Evolutionary conservation across 1,140 invertebrate species (phyloP).

Genomic region (Luehdorfia chinensis): DNA sequence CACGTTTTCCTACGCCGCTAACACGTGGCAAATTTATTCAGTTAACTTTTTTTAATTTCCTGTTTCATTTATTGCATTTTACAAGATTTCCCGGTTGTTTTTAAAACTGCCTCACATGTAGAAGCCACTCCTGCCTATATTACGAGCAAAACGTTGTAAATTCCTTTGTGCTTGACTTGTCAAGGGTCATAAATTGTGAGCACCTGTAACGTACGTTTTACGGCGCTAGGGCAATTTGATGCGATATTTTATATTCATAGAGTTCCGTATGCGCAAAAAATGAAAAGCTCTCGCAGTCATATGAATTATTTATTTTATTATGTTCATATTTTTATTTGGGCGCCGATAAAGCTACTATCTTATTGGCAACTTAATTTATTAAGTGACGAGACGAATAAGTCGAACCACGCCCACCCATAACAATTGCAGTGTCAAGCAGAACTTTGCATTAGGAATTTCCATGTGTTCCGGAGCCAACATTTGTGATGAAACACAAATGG

Average conservation of each 20-base stretch:
- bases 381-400: no score
- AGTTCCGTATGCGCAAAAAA: neutral
- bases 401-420: no score
- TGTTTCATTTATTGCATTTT: constrained; percentile 6
- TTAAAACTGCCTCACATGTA: constrained; percentile 4
- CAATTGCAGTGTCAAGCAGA: no score
- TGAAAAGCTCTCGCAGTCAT: neutral
- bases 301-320: neutral
- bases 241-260: constrained; percentile 10
- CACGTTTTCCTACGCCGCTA: no score
- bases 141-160: constrained; percentile 14
- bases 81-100: constrained; percentile 13
- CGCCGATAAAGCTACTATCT: no score
- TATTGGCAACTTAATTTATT: no score
- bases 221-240: neutral
- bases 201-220: constrained; percentile 13
- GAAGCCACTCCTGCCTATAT: constrained; percentile 10
- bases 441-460: no score
- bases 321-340: no score
- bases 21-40: no score
- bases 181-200: constrained; percentile 13
- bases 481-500: no score
- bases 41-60: constrained; percentile 13
- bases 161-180: constrained; percentile 14
- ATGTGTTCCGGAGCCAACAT: no score